Percentiles rank a stretch among this genome's conserved stretches.
Conservation (phyloP, 2,888 invertebrate genomes). For the Phyllotreta striolata region DNA sequence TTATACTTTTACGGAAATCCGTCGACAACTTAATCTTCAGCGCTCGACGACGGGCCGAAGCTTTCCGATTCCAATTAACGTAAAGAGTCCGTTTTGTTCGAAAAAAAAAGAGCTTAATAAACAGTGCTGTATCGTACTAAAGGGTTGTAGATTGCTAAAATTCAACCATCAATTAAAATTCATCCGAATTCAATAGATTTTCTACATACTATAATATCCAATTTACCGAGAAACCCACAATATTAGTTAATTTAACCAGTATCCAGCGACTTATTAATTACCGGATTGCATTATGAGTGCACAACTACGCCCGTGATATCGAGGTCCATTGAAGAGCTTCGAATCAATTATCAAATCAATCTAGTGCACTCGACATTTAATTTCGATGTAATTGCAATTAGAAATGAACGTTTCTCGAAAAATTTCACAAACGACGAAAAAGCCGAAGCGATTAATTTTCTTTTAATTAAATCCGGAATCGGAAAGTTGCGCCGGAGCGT, state of each 20-base stretch:
- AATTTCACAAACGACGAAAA: conserved; percentile 16
- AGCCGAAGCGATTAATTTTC: background rate
- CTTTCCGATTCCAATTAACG: conserved; percentile 12
- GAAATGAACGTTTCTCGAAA: conserved; percentile 22
- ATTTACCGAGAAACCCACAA: too few species aligned
- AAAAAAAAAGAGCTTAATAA: conserved; percentile 1
- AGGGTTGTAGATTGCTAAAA: too few species aligned
- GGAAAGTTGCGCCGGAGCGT: background rate
- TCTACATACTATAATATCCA: too few species aligned
- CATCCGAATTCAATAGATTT: too few species aligned
- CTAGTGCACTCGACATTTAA: conserved; percentile 28
- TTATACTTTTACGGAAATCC: conserved; percentile 4
- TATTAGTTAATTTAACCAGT: too few species aligned
- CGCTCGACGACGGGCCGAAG: background rate
- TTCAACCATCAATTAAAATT: too few species aligned
- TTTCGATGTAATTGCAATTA: conserved; percentile 28
- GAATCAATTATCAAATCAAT: conserved; percentile 23
- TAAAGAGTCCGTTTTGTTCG: conserved; percentile 2
- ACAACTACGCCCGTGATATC: background rate
- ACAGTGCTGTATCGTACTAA: background rate
- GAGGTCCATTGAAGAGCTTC: conserved; percentile 2
- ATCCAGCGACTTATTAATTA: too few species aligned
- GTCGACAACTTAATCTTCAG: conserved; percentile 10
- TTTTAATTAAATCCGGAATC: conserved; percentile 16
- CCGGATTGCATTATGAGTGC: too few species aligned